These are phyloP conservation scores for Calephelis nemesis DNA, from an alignment of 1,140 invertebrate species.

Conservation along the genomic window DNA sequence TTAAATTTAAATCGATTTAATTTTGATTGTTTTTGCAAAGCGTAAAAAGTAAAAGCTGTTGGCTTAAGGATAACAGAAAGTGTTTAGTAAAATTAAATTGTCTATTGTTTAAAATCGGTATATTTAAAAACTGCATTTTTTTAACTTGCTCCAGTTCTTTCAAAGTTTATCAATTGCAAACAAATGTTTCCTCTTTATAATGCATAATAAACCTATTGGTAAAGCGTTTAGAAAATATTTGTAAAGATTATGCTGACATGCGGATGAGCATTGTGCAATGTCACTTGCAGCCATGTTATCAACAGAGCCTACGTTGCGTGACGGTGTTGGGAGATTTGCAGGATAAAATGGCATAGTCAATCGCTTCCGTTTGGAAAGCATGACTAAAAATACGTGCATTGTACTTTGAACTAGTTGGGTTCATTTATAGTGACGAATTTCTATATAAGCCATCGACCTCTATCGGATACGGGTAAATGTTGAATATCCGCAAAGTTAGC, in stretches of 20 bases:
- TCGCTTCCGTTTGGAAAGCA: conserved; percentile 41
- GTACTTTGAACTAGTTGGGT: conserved; percentile 16
- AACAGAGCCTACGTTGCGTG: conserved; percentile 42
- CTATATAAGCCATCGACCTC: conserved; percentile 30
- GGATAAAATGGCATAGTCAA: conserved; percentile 49
- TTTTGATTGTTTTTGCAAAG: no score
- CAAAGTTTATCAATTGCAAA: no score
- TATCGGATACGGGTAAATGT: conserved; percentile 43
- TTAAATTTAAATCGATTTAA: no score
- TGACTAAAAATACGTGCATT: conserved; percentile 33
- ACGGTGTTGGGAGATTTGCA: conserved; percentile 60
- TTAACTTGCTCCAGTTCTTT: no score
- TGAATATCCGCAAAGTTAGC: conserved; percentile 50
- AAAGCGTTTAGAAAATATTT: conserved; percentile 23
- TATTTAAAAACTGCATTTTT: no score
- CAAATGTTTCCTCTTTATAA: no score
- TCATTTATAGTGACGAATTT: conserved; percentile 19
- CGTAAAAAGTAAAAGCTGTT: no score
- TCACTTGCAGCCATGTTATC: conserved; percentile 35
- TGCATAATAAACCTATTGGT: conserved; percentile 13
- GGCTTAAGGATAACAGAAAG: no score
- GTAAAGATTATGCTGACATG: conserved; percentile 5
- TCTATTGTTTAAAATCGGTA: no score
- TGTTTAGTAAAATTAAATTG: no score
- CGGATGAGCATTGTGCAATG: conserved; percentile 13